A percentile compares a stretch with the other conserved stretches of the same genome.
phyloP scores from a whole-genome alignment of 1,140 invertebrate genomes.

The Tetramorium simillimum region DNA sequence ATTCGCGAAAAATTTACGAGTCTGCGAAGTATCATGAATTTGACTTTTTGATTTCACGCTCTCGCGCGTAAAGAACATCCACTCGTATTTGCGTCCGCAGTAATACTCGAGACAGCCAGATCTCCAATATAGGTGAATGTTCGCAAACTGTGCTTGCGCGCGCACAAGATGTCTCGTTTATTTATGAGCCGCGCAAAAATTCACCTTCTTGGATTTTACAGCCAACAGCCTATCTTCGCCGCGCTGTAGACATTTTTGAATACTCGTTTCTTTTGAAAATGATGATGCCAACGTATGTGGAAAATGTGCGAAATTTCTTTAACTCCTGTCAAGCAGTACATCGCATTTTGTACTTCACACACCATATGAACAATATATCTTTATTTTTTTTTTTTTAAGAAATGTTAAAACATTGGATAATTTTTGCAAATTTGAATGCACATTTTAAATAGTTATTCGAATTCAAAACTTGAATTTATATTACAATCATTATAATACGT shows the following conservation, averaged over 20 bases:
- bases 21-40: conserved; percentile 33
- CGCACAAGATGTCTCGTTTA: conserved; percentile 21
- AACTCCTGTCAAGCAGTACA: not conserved
- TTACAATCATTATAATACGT: not conserved
- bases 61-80: conserved; percentile 32
- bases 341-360: conserved; percentile 7
- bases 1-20: conserved; percentile 58
- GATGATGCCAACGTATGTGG: not conserved
- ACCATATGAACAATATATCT: conserved; percentile 21
- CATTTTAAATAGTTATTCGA: not conserved
- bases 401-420: not conserved
- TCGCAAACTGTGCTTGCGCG: conserved; percentile 9
- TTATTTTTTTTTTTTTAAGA: not conserved
- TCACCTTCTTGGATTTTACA: conserved; percentile 60
- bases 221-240: not conserved
- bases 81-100: conserved; percentile 14
- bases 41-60: conserved; percentile 62
- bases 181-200: conserved; percentile 52
- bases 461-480: not conserved
- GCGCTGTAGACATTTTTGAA: conserved; percentile 22
- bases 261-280: conserved; percentile 5
- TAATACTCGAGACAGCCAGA: conserved; percentile 11
- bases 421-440: not conserved
- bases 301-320: conserved; percentile 6
- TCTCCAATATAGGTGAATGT: conserved; percentile 28